These are phyloP conservation scores for Megaleporinus macrocephalus DNA, from an alignment of 2,113 vertebrate genomes.

Conservation along the genomic window DNA sequence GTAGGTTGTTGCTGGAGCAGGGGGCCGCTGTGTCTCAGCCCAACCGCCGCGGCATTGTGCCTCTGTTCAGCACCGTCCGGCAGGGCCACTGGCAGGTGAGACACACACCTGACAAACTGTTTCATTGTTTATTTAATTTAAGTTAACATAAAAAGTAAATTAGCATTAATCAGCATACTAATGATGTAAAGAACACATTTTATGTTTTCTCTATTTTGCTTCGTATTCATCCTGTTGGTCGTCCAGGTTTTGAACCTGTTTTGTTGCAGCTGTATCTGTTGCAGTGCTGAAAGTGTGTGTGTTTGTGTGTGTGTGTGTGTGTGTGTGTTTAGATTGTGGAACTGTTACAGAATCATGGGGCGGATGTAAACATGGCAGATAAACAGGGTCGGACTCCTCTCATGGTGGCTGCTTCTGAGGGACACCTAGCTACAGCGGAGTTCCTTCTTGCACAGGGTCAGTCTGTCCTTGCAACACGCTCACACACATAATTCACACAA, in stretches of 20 bases:
- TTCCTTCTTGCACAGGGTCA: conserved; percentile 93
- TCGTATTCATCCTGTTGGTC: too few relatives aligned
- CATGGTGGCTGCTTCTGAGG: conserved; percentile 95
- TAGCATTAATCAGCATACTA: too few relatives aligned
- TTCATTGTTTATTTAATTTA: too few relatives aligned
- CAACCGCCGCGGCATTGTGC: conserved; percentile 87
- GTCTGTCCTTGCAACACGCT: conserved; percentile 27
- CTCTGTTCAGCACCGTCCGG: conserved; percentile 90
- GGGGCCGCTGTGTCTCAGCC: conserved; percentile 87
- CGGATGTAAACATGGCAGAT: conserved; percentile 92
- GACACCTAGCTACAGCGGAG: conserved; percentile 88
- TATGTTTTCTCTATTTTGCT: too few relatives aligned
- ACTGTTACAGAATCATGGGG: conserved; percentile 87
- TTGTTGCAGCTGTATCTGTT: too few relatives aligned
- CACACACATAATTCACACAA: not conserved
- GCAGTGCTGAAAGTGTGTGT: too few relatives aligned
- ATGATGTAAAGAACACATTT: too few relatives aligned
- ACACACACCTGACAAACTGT: not conserved
- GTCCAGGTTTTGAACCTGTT: too few relatives aligned
- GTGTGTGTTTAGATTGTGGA: conserved; percentile 86
- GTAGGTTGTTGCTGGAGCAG: conserved; percentile 89
- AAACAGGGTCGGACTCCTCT: conserved; percentile 92
- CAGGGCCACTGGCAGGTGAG: conserved; percentile 95
- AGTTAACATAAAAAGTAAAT: too few relatives aligned
- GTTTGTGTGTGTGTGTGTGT: not conserved